Evolutionary conservation across 2,888 invertebrate genomes (phyloP).

Genomic region (Pachycephus smyrnensis): DNA sequence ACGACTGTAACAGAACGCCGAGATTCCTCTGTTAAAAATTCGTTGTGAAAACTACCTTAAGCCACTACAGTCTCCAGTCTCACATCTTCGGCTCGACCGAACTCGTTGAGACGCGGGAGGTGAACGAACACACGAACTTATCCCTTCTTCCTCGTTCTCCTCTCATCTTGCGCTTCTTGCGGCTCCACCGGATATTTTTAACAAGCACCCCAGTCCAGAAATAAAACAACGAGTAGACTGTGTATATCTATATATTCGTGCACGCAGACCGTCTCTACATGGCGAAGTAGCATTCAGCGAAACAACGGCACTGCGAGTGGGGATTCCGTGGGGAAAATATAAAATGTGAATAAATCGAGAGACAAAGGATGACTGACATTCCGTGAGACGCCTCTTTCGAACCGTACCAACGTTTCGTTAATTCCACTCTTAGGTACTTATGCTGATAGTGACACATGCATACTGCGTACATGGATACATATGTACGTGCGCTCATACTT

Average conservation of each 20-base stretch:
- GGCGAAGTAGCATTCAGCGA: not conserved
- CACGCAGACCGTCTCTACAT: not conserved
- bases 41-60: not conserved
- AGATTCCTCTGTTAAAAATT: not conserved
- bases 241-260: conserved; percentile 2
- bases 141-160: conserved; percentile 12
- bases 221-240: conserved; percentile 1
- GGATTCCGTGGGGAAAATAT: not conserved
- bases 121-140: conserved; percentile 37
- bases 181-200: conserved; percentile 49
- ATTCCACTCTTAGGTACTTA: not conserved
- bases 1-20: not conserved
- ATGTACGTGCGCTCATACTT: not conserved
- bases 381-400: not conserved
- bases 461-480: not conserved
- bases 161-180: conserved; percentile 16
- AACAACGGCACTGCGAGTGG: not conserved
- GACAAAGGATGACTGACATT: not conserved
- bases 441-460: not conserved
- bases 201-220: conserved; percentile 43
- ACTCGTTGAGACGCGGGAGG: conserved; percentile 13
- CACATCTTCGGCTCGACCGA: conserved; percentile 7
- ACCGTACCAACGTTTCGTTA: not conserved
- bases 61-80: not conserved
- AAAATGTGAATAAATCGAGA: not conserved